These are phyloP conservation scores for Exaiptasia diaphana DNA, from an alignment of 64 coral and sea anemone species.

Conservation along the genomic window DNA sequence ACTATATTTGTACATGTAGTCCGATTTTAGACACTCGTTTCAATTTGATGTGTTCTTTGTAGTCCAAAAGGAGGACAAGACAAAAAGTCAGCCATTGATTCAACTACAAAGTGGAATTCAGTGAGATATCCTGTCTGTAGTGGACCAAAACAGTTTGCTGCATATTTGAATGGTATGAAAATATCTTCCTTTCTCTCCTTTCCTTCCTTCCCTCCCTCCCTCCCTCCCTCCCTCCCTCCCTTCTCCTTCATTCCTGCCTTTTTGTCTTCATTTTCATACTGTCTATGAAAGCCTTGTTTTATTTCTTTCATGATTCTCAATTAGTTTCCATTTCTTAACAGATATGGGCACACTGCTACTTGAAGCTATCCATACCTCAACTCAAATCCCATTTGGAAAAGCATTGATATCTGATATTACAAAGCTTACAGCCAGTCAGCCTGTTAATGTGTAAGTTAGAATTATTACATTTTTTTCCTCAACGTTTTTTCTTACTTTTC, in stretches of 20 bases:
- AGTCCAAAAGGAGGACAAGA: neutral
- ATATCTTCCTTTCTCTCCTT: neutral
- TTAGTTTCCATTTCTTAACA: neutral
- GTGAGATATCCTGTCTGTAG: slow-evolving; percentile 84
- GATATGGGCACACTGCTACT: slow-evolving; percentile 89
- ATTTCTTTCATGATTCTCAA: too few relatives aligned
- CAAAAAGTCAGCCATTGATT: neutral
- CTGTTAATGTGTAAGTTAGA: slow-evolving; percentile 78
- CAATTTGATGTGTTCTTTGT: too few relatives aligned
- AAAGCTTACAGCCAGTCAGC: slow-evolving; percentile 67
- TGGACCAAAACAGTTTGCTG: slow-evolving; percentile 90
- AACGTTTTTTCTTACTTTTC: too few relatives aligned
- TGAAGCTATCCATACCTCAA: slow-evolving; percentile 67
- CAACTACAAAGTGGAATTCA: slow-evolving; percentile 22
- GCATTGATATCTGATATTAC: slow-evolving; percentile 60
- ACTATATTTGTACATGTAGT: too few relatives aligned
- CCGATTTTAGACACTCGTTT: too few relatives aligned
- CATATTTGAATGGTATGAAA: slow-evolving; percentile 75
- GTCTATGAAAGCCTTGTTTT: neutral
- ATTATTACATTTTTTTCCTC: neutral
- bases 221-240: neutral
- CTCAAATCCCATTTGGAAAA: slow-evolving; percentile 60
- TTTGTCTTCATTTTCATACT: neutral
- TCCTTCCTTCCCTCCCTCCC: neutral
- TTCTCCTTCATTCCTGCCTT: neutral